Percentiles rank a stretch among this genome's conserved stretches.
These are phyloP conservation scores for Arctopsyche grandis DNA, from an alignment of 1,140 invertebrate genomes.

Conservation along the genomic window DNA sequence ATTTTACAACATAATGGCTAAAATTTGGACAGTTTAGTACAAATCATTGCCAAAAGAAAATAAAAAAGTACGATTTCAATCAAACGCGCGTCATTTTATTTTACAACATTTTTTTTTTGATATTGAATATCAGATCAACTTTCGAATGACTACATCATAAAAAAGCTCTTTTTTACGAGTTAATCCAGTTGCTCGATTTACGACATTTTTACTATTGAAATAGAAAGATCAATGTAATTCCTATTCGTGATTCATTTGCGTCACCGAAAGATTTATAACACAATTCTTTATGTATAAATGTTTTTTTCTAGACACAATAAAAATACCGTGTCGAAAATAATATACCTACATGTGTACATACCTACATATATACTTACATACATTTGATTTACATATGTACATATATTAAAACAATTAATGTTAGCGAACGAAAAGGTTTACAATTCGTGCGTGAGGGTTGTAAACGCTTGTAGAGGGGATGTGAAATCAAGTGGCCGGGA, in stretches of 20 bases:
- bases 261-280: slow-evolving; percentile 1
- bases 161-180: slow-evolving; percentile 7
- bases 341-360: too few relatives aligned
- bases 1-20: too few relatives aligned
- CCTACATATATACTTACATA: too few relatives aligned
- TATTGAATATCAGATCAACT: slow-evolving; percentile 5
- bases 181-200: slow-evolving; percentile 25
- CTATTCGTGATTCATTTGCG: slow-evolving; percentile 16
- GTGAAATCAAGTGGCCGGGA: slow-evolving; percentile 40
- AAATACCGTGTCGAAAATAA: too few relatives aligned
- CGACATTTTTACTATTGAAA: slow-evolving; percentile 27
- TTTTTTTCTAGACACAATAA: too few relatives aligned
- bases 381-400: too few relatives aligned
- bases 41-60: slow-evolving; percentile 7
- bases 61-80: too few relatives aligned
- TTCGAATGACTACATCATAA: slow-evolving; percentile 5
- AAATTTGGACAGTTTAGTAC: slow-evolving; percentile 2
- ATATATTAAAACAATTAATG: too few relatives aligned
- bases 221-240: not conserved
- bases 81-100: too few relatives aligned
- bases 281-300: slow-evolving; percentile 15
- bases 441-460: slow-evolving; percentile 4
- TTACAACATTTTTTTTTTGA: too few relatives aligned
- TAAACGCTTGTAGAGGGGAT: slow-evolving; percentile 40
- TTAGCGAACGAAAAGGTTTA: slow-evolving; percentile 29